Conservation (phyloP, 2,888 invertebrate species). For the Rhopalosiphum nymphaeae region DNA sequence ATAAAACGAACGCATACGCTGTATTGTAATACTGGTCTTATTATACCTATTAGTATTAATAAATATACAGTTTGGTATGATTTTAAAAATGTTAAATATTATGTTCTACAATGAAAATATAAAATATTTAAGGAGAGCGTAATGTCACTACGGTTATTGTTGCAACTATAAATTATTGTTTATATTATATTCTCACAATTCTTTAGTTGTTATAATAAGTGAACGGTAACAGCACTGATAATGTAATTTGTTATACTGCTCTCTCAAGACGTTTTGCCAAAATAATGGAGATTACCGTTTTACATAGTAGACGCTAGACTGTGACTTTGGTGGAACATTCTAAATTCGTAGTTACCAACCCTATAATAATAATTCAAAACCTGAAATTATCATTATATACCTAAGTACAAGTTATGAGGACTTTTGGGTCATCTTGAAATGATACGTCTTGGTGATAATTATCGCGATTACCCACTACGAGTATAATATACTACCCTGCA, state of each 20-base stretch:
- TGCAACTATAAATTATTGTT: not conserved
- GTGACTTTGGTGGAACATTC: not conserved
- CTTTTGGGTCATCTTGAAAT: slow-evolving; percentile 41
- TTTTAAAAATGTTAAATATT: not conserved
- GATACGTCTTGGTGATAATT: slow-evolving; percentile 24
- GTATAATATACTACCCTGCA: not conserved
- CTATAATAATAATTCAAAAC: slow-evolving; percentile 44
- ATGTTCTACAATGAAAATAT: not conserved
- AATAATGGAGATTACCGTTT: slow-evolving; percentile 19
- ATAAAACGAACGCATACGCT: not conserved
- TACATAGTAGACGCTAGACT: not conserved
- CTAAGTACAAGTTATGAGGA: not conserved
- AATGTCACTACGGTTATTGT: not conserved
- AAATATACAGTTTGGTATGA: not conserved
- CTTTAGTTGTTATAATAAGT: not conserved
- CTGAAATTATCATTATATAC: slow-evolving; percentile 29
- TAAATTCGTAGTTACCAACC: not conserved
- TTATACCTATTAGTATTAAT: not conserved
- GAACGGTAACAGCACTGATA: not conserved
- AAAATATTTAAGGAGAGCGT: not conserved
- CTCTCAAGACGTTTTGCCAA: not conserved
- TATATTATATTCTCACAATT: not conserved
- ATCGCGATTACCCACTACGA: slow-evolving; percentile 15
- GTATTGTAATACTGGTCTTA: not conserved
- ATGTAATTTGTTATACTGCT: not conserved